Percentiles rank a stretch among this genome's conserved stretches.
These are phyloP conservation scores for Epsilonema sp. DNA, from an alignment of 2,888 invertebrate species.

Conservation along the genomic window DNA sequence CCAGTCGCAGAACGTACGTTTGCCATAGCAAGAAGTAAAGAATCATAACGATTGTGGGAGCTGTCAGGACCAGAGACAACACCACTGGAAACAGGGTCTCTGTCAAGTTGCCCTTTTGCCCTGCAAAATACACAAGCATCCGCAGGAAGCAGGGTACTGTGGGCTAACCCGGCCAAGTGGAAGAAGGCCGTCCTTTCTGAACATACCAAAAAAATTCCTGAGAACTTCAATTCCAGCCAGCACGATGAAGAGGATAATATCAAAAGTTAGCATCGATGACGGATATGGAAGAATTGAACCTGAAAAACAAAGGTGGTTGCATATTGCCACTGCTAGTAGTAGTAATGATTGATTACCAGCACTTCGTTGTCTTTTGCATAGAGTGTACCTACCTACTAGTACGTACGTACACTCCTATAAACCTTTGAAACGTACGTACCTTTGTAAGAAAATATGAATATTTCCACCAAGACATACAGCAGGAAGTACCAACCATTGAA, in stretches of 20 bases:
- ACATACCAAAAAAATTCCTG: constrained; percentile 42
- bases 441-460: constrained; percentile 32
- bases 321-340: too few species aligned
- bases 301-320: too few species aligned
- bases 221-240: constrained; percentile 57
- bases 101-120: constrained; percentile 63
- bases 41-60: constrained; percentile 64
- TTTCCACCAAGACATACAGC: constrained; percentile 29
- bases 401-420: too few species aligned
- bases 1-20: constrained; percentile 61
- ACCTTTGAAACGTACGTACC: too few species aligned
- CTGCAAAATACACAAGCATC: constrained; percentile 34
- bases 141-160: not conserved
- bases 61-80: constrained; percentile 56
- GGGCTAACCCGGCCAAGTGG: too few species aligned
- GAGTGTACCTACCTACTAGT: too few species aligned
- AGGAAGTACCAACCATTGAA: constrained; percentile 33
- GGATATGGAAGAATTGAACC: constrained; percentile 45
- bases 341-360: too few species aligned
- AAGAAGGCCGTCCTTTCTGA: too few species aligned
- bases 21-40: constrained; percentile 73
- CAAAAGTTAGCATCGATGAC: constrained; percentile 49
- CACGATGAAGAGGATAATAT: constrained; percentile 54
- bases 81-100: constrained; percentile 54
- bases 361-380: too few species aligned